Evolutionary conservation across 2,113 vertebrate species (phyloP).

Genomic region (Sciurus niger): DNA sequence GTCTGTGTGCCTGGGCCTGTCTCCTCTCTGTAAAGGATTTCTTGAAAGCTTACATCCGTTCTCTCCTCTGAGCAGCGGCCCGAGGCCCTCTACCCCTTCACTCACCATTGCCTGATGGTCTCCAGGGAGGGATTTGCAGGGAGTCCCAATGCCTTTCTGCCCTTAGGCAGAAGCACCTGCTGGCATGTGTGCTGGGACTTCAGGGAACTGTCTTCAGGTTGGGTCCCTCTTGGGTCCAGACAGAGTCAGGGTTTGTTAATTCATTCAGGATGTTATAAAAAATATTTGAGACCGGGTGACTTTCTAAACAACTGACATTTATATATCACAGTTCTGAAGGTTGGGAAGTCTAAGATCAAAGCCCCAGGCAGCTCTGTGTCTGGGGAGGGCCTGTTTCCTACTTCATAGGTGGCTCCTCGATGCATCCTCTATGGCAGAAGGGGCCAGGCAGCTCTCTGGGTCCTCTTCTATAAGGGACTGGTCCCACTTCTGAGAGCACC

Average conservation of each 20-base stretch:
- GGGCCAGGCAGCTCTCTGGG: background rate
- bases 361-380: background rate
- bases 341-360: background rate
- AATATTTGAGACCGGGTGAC: background rate
- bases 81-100: background rate
- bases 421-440: background rate
- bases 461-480: background rate
- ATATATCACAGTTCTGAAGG: background rate
- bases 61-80: background rate
- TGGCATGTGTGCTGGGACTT: background rate
- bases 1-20: background rate
- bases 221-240: background rate
- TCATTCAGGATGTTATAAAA: background rate
- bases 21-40: background rate
- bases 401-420: background rate
- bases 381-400: background rate
- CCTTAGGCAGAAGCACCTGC: background rate
- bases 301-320: background rate
- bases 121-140: background rate
- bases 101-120: background rate
- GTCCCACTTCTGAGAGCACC: background rate
- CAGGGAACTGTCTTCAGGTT: background rate
- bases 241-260: background rate
- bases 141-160: background rate
- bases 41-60: background rate